Conservation (phyloP, 2,888 invertebrate species). For the Steromphala cineraria region DNA sequence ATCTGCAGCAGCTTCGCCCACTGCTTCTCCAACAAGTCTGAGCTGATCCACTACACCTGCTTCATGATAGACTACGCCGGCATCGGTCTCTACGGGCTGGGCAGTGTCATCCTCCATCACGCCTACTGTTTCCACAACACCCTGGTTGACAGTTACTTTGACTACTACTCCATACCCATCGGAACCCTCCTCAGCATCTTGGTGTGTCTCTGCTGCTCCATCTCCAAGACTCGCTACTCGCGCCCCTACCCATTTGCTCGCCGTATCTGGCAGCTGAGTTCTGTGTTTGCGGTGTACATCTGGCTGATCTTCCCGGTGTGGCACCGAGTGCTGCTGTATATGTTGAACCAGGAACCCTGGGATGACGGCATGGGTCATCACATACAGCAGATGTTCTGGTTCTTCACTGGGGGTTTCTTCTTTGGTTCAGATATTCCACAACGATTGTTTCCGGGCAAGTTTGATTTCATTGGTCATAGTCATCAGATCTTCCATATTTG, state of each 20-base stretch:
- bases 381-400: slow-evolving; percentile 70
- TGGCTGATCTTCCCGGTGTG: slow-evolving; percentile 66
- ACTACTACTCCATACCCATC: slow-evolving; percentile 60
- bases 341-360: slow-evolving; percentile 51
- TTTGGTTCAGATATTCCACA: slow-evolving; percentile 73
- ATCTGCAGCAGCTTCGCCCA: slow-evolving; percentile 69
- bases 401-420: slow-evolving; percentile 70
- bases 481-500: slow-evolving; percentile 74
- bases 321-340: slow-evolving; percentile 60
- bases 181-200: slow-evolving; percentile 64
- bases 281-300: slow-evolving; percentile 68
- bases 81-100: slow-evolving; percentile 74
- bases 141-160: slow-evolving; percentile 53
- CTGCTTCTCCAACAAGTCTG: slow-evolving; percentile 70
- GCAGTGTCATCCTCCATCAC: slow-evolving; percentile 72
- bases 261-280: slow-evolving; percentile 71
- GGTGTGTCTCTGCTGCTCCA: slow-evolving; percentile 65
- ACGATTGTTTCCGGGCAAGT: slow-evolving; percentile 69
- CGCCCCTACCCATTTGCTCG: slow-evolving; percentile 72
- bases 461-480: slow-evolving; percentile 72
- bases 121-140: slow-evolving; percentile 67
- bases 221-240: slow-evolving; percentile 68
- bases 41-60: slow-evolving; percentile 71
- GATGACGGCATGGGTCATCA: slow-evolving; percentile 66
- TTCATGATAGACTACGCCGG: slow-evolving; percentile 75